Evolutionary conservation across 2,797 vertebrate species (phyloP), one percentile per base, ranked within the genome.

Genomic region (Myotis pilosus): DNA sequence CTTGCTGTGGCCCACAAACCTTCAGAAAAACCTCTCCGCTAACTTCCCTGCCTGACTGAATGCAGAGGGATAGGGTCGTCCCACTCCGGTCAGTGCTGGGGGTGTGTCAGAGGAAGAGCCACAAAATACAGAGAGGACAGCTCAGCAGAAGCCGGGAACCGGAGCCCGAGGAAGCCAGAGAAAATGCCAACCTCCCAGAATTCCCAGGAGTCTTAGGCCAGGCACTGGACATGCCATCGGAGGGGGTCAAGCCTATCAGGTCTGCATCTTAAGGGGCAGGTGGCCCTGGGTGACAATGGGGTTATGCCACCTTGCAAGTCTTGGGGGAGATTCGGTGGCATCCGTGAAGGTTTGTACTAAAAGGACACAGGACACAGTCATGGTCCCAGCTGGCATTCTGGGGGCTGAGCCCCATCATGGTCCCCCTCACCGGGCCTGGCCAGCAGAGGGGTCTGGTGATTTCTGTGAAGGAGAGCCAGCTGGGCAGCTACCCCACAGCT

Each of bases 401-500:
- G 33, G 22, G 41, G 0, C 30, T 1, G 10, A 55, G 85, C 8
- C 33, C 13, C n/a, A 1, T 23, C 0, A 5, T 38, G 23, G 16
- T 84, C 22, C 64, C 13, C 33, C 7, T 76, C 10, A 16, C 36
- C 9, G 38, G 12, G 49, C 19, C 16, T 9, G 38, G 25, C 15
- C 28, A 2, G 41, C 19, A 1, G 1, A 7, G 17, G 33, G n/a
- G n/a, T 64, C 76, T 25, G 38, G 38, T 6, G 13, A 25, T 57
- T 49, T 72, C 47, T 82, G 36, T 17, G 9, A 55, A 16, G 49
- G 28, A 69, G 49, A 60, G 9, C 51, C 19, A 5, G 8, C 10
- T 64, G 92, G 91, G 96, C 79, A 95, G 95, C 89, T 96, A 96
- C 97, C 38, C 95, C 89, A 87, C 92, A 95, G 96, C 64, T 87